Evolutionary conservation across 2,797 vertebrate genomes (phyloP).

Genomic region (Aulostomus chinensis): DNA sequence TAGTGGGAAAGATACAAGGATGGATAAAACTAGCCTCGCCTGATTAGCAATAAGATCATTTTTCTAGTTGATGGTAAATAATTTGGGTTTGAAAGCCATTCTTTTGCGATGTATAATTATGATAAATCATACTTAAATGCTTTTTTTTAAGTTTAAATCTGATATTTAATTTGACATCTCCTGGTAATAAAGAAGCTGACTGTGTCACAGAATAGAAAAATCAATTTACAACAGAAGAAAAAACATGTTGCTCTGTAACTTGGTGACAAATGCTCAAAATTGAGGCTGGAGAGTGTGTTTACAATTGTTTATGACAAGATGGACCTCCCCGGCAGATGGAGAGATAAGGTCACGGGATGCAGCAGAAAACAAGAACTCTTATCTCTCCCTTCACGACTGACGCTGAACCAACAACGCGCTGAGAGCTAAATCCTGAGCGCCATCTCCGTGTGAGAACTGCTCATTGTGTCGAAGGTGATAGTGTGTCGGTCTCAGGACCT

Average conservation of each 20-base stretch:
- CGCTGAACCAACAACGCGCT: constrained; percentile 40
- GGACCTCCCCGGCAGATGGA: constrained; percentile 33
- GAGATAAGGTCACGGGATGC: constrained; percentile 55
- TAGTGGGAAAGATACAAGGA: too few relatives aligned
- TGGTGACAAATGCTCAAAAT: constrained; percentile 8
- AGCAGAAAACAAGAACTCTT: constrained; percentile 45
- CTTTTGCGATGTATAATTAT: too few relatives aligned
- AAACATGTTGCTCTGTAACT: neutral
- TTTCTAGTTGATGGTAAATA: too few relatives aligned
- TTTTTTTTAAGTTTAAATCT: too few relatives aligned
- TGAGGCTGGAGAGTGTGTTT: constrained; percentile 3
- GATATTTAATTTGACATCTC: too few relatives aligned
- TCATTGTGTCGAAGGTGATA: constrained; percentile 54
- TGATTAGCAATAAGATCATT: too few relatives aligned
- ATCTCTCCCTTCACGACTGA: constrained; percentile 34
- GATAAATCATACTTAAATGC: too few relatives aligned
- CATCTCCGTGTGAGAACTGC: constrained; percentile 33
- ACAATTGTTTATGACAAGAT: constrained; percentile 40
- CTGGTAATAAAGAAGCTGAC: too few relatives aligned
- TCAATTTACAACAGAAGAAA: too few relatives aligned
- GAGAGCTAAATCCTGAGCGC: constrained; percentile 42
- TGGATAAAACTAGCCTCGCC: too few relatives aligned
- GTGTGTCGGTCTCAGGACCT: constrained; percentile 55
- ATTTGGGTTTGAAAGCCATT: too few relatives aligned
- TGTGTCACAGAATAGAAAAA: too few relatives aligned